A percentile compares a stretch with the other conserved stretches of the same genome.
Conservation (phyloP, 2,797 vertebrate species). For the Pampus argenteus region DNA sequence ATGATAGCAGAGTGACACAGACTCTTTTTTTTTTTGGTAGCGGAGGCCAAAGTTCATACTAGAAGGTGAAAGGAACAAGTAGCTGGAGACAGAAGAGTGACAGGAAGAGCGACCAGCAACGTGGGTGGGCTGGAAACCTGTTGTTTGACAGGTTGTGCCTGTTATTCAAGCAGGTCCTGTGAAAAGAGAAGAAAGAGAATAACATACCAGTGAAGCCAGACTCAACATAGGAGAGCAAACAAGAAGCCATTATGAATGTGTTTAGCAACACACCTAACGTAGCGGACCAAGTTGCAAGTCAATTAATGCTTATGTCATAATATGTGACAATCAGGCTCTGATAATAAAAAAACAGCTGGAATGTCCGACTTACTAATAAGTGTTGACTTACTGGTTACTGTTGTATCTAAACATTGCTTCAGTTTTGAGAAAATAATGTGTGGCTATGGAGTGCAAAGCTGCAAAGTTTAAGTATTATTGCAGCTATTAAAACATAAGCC, state of each 20-base stretch:
- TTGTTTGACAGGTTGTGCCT: constrained; percentile 45
- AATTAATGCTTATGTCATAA: neutral
- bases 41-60: constrained; percentile 65
- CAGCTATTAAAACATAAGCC: too few relatives aligned
- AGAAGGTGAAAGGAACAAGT: constrained; percentile 73
- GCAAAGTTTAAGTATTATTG: too few relatives aligned
- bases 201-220: constrained; percentile 33
- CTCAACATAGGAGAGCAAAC: constrained; percentile 27
- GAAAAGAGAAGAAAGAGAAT: constrained; percentile 43
- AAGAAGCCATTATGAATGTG: neutral
- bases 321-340: neutral
- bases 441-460: neutral
- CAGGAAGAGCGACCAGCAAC: constrained; percentile 58
- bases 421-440: neutral
- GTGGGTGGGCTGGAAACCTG: constrained; percentile 45
- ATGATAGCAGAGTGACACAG: constrained; percentile 63
- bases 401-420: neutral
- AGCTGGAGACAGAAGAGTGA: constrained; percentile 66
- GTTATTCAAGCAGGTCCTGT: constrained; percentile 87
- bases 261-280: neutral
- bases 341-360: neutral
- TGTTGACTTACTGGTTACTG: neutral
- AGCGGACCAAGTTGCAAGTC: neutral
- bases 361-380: neutral
- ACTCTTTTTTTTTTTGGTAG: constrained; percentile 54